A percentile compares a stretch with the other conserved stretches of the same genome.
Conservation (phyloP, 1,140 invertebrate species). For the Lerema accius region DNA sequence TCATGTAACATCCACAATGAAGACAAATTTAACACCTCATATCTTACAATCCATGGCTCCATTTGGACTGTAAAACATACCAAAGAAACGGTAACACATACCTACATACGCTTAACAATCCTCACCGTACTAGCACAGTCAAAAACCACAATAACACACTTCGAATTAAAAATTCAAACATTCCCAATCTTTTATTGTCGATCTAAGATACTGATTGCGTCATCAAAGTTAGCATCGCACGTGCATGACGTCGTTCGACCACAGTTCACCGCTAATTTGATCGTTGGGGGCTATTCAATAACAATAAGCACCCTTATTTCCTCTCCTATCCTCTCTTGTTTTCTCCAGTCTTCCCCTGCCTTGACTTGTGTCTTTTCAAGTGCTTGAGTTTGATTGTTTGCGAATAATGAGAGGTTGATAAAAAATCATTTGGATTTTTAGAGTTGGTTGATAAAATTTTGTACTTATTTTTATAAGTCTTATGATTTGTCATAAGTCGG, state of each 20-base stretch:
- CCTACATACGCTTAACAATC: too few species aligned
- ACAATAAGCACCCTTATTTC: conserved; percentile 3
- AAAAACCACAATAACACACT: neutral
- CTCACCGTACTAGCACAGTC: too few species aligned
- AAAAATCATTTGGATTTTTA: conserved; percentile 30
- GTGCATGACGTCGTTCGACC: conserved; percentile 26
- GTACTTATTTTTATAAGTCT: too few species aligned
- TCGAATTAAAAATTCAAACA: neutral
- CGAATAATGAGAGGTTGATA: conserved; percentile 27
- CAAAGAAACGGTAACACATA: too few species aligned
- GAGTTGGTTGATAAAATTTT: too few species aligned
- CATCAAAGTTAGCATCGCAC: conserved; percentile 32
- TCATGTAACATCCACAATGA: too few species aligned
- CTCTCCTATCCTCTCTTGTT: neutral
- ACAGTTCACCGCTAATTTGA: conserved; percentile 34
- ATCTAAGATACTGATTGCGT: conserved; percentile 14
- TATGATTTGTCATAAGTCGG: too few species aligned
- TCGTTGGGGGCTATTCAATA: conserved; percentile 28
- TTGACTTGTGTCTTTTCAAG: conserved; percentile 35
- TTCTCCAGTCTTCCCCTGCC: conserved; percentile 12
- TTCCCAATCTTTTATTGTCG: neutral
- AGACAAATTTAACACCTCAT: too few species aligned
- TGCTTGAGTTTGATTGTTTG: conserved; percentile 33
- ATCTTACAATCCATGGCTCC: too few species aligned
- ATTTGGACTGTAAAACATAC: too few species aligned